phyloP scores from a whole-genome alignment of 2,888 invertebrate genomes.

The Protonemura montana region DNA sequence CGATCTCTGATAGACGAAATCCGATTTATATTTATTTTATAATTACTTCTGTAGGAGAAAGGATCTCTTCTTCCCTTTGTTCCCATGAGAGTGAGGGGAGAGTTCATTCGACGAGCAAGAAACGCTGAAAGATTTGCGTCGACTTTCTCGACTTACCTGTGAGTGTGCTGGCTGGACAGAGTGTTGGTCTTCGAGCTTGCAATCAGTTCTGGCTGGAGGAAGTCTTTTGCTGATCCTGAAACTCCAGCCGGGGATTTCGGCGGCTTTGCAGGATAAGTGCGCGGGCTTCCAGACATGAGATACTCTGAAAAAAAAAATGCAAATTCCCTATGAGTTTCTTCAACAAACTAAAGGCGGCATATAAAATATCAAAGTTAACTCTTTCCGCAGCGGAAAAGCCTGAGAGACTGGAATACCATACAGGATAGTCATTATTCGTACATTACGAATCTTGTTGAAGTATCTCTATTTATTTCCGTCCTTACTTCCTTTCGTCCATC shows the following conservation, averaged over 20 bases:
- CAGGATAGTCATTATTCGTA: background rate
- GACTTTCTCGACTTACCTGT: slow-evolving; percentile 46
- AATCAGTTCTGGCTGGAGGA: slow-evolving; percentile 48
- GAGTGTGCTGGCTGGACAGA: slow-evolving; percentile 48
- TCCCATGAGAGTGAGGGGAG: background rate
- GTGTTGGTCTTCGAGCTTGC: slow-evolving; percentile 48
- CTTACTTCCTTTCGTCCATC: background rate
- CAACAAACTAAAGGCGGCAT: background rate
- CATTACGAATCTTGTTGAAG: background rate
- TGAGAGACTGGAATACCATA: background rate
- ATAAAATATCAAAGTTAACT: slow-evolving; percentile 25
- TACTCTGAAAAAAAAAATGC: slow-evolving; percentile 56
- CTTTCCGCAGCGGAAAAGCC: background rate
- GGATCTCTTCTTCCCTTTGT: background rate
- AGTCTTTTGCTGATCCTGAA: slow-evolving; percentile 46
- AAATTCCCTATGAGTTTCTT: background rate
- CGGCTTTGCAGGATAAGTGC: slow-evolving; percentile 56
- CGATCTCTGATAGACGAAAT: background rate
- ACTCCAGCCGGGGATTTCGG: slow-evolving; percentile 48
- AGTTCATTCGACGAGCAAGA: background rate
- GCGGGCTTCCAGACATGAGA: slow-evolving; percentile 59
- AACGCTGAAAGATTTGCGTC: background rate
- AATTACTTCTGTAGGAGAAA: background rate
- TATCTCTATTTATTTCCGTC: background rate
- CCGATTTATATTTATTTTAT: slow-evolving; percentile 12